Evolutionary conservation across 2,113 vertebrate species (phyloP), one percentile per base, ranked within the genome.

Genomic region (Paradisaea rubra): DNA sequence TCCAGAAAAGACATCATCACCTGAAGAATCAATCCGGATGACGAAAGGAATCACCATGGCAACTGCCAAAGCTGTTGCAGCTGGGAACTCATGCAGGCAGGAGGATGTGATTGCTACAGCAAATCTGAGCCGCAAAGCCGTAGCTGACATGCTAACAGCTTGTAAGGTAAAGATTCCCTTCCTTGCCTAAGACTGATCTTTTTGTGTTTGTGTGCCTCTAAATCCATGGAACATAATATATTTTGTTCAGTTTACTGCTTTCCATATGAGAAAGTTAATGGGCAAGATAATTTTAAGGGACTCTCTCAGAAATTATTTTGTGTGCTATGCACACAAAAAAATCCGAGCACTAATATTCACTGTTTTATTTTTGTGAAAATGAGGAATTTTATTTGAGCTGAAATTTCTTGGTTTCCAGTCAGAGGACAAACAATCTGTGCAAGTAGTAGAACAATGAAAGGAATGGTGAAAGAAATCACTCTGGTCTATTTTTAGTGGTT

Each of bases 1-100:
- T 94, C 99, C 99, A 69, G 99, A 99, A 69, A 99, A 98, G 98
- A 98, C 97, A 57, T 98, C 99, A 66, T 98, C 99, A 76, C 99
- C 99, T 22, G 99, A 99, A 91, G 99, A 99, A 96, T 99, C 99
- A 33, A 99, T 99, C 85, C 98, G 99, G 71, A 99, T 99, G 99
- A 99, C 99, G 47, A 99, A 99, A 98, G 99, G 99, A 90, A 99
- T 99, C 98, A 99, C 99, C 94, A 98, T 98, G 93, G 99, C 99
- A 91, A 99, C 99, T 8, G 99, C 99, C 97, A 99, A 99, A 97
- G 99, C 99, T 1, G 99, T 99, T 86, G 99, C 99, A n/a, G 99
- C 99, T 8, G 99, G 99, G 66, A 99, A 99, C 98, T 99, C 99
- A 0, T 98, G 99, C 89, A 98, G 99, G 92, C 99, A 99, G 97